Conservation (phyloP, 2,797 vertebrate species). For the Tragopan temminckii region DNA sequence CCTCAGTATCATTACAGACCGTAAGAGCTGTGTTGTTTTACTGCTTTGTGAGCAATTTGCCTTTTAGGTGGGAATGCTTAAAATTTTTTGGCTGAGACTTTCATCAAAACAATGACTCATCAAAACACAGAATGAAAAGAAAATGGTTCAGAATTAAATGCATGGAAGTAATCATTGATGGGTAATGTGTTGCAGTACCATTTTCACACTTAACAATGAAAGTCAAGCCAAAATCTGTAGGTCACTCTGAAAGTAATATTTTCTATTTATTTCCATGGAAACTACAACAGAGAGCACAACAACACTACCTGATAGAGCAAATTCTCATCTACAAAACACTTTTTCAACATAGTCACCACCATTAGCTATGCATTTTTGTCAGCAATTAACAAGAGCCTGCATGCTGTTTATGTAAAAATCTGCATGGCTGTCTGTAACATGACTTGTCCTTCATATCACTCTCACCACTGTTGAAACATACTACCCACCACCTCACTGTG, state of each 20-base stretch:
- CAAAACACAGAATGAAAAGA: not conserved
- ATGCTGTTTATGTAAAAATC: not conserved
- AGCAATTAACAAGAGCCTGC: not conserved
- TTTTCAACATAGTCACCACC: not conserved
- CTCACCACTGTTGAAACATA: not conserved
- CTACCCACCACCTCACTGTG: not conserved
- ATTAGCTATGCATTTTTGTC: not conserved
- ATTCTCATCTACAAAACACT: not conserved
- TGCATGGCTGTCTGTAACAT: not conserved
- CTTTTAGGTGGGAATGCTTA: not conserved
- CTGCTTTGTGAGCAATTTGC: not conserved
- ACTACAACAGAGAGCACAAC: not conserved
- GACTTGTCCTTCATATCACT: not conserved
- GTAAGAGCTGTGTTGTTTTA: not conserved
- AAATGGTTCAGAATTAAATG: not conserved
- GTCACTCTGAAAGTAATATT: not conserved
- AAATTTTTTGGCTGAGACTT: slow-evolving; percentile 28
- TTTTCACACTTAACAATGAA: not conserved
- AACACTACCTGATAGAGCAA: not conserved
- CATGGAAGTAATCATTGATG: not conserved
- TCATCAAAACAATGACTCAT: slow-evolving; percentile 22
- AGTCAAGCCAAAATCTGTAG: not conserved
- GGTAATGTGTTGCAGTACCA: not conserved
- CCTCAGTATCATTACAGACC: not conserved
- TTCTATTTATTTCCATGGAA: not conserved